A percentile compares a stretch with the other conserved stretches of the same genome.
These are phyloP conservation scores for Hypsibius dujardini DNA, from an alignment of 1,140 invertebrate species.

Conservation along the genomic window DNA sequence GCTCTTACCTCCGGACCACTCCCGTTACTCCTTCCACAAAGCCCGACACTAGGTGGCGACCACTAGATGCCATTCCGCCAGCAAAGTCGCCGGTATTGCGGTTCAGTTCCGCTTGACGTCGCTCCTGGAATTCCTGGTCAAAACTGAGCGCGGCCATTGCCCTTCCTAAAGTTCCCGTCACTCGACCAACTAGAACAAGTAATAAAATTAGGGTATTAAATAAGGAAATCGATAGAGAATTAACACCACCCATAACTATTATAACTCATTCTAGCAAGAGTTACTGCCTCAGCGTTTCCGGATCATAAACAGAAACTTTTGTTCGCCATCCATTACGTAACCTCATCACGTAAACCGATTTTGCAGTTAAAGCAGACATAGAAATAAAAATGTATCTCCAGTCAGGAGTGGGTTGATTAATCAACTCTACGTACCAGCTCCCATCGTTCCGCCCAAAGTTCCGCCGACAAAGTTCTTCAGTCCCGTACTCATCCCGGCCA, in stretches of 20 bases:
- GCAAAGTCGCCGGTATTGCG: constrained; percentile 67
- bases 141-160: constrained; percentile 84
- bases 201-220: constrained; percentile 1
- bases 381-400: constrained; percentile 20
- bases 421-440: constrained; percentile 11
- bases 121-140: constrained; percentile 87
- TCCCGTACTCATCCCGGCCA: neutral
- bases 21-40: constrained; percentile 83
- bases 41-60: constrained; percentile 80
- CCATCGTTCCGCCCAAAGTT: neutral
- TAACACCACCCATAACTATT: too few species aligned
- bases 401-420: constrained; percentile 19
- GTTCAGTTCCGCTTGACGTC: constrained; percentile 67
- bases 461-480: constrained; percentile 5
- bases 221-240: constrained; percentile 13
- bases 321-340: too few species aligned
- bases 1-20: constrained; percentile 48
- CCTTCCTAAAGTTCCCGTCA: constrained; percentile 49
- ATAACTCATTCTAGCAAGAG: too few species aligned
- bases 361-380: constrained; percentile 22
- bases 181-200: constrained; percentile 10
- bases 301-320: too few species aligned
- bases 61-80: constrained; percentile 76
- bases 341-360: too few species aligned
- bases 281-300: too few species aligned